A percentile compares a stretch with the other conserved stretches of the same genome.
These are phyloP conservation scores for Theonella swinhoei DNA, from an alignment of 37 sponge, comb jelly and placozoan species.

Conservation along the genomic window DNA sequence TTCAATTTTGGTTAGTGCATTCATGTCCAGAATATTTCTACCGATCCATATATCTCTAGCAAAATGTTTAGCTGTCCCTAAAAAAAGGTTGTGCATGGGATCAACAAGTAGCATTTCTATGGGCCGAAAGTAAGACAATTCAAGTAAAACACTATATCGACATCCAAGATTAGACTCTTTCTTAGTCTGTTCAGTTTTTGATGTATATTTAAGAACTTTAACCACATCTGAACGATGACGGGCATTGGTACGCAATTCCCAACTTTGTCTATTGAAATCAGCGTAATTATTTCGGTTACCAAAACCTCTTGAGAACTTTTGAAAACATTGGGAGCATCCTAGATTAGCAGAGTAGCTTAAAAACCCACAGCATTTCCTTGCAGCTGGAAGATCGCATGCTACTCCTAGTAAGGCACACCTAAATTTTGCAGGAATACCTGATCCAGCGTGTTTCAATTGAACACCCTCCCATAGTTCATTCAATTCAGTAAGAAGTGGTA, in stretches of 20 bases:
- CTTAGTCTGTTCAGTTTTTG: constrained; percentile 3
- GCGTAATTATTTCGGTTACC: constrained; percentile 19
- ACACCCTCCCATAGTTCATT: constrained; percentile 23
- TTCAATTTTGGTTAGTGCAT: constrained; percentile 1
- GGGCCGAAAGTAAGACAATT: constrained; percentile 39
- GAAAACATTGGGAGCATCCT: constrained; percentile 41
- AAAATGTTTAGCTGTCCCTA: constrained; percentile 29
- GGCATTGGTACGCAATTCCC: constrained; percentile 12
- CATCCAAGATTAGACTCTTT: constrained; percentile 32
- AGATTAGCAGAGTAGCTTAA: constrained; percentile 28
- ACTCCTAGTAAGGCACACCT: constrained; percentile 33
- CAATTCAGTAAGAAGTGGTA: constrained; percentile 26
- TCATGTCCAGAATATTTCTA: neutral
- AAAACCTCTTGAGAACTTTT: constrained; percentile 19
- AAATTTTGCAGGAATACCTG: neutral
- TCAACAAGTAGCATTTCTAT: constrained; percentile 28
- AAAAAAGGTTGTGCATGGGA: constrained; percentile 45
- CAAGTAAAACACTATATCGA: constrained; percentile 29
- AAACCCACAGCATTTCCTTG: constrained; percentile 38
- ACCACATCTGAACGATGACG: constrained; percentile 2
- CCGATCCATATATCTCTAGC: constrained; percentile 28
- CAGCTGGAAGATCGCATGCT: constrained; percentile 42
- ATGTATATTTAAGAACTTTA: neutral
- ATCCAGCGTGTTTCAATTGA: constrained; percentile 1
- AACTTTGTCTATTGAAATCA: constrained; percentile 19